Percentiles rank a stretch among this genome's conserved stretches.
Conservation (phyloP, 2,113 vertebrate genomes). For the Pedetes capensis region DNA sequence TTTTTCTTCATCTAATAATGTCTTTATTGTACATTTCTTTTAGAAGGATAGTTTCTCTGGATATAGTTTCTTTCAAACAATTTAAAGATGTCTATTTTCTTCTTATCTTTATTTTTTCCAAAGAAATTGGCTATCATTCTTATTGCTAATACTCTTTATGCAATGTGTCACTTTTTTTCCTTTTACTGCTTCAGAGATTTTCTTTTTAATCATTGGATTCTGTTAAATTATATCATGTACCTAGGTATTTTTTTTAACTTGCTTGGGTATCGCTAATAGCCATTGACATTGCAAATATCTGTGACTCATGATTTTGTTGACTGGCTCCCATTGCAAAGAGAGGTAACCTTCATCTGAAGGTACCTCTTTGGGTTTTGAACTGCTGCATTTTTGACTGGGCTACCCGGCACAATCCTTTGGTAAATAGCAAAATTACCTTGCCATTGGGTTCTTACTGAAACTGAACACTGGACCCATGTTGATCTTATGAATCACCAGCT, state of each 20-base stretch:
- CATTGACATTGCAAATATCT: not conserved
- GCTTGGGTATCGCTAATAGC: not conserved
- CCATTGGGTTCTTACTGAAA: not conserved
- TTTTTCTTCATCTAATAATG: not conserved
- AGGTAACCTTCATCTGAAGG: not conserved
- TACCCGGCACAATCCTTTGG: not conserved
- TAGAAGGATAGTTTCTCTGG: not conserved
- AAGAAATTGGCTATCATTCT: not conserved
- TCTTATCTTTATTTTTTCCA: not conserved
- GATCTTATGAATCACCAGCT: not conserved
- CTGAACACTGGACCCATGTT: not conserved
- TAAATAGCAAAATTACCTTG: not conserved
- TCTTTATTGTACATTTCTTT: not conserved
- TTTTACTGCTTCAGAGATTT: not conserved
- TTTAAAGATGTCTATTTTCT: not conserved
- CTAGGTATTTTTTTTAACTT: not conserved
- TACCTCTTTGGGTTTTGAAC: not conserved
- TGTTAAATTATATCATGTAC: not conserved
- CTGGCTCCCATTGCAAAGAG: not conserved
- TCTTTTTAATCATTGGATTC: not conserved
- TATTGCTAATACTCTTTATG: not conserved
- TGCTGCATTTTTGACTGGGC: not conserved
- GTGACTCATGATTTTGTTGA: not conserved
- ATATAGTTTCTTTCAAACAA: not conserved
- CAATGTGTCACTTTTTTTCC: not conserved